A percentile compares a stretch with the other conserved stretches of the same genome.
phyloP scores from a whole-genome alignment of 2,888 invertebrate genomes.

The Netelia inedita region DNA sequence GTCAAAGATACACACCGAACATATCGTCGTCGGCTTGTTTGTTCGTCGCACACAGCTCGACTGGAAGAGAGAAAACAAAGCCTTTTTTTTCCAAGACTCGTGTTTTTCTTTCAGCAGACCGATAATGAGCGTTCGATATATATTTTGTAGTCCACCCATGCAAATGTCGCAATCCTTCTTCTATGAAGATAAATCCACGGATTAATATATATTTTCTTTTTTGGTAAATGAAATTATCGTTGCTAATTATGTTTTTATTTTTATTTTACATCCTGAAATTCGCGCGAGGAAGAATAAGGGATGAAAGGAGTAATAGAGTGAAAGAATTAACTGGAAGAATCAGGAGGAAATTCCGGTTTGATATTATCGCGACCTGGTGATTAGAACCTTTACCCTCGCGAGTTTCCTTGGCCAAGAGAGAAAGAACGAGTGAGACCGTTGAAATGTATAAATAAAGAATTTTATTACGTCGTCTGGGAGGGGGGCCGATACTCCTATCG shows the following conservation, averaged over 20 bases:
- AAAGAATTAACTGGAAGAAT: constrained; percentile 34
- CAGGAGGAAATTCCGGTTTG: constrained; percentile 7
- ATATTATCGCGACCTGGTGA: background rate
- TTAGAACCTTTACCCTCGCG: constrained; percentile 28
- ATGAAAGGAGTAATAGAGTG: background rate
- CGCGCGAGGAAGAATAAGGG: too few relatives aligned
- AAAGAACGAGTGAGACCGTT: constrained; percentile 36
- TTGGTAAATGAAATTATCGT: background rate
- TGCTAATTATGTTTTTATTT: background rate
- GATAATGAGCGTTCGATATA: background rate
- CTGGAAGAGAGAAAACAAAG: constrained; percentile 56
- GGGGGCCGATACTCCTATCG: constrained; percentile 78
- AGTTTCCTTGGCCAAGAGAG: constrained; percentile 9
- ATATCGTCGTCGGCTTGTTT: constrained; percentile 48
- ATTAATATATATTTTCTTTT: too few relatives aligned
- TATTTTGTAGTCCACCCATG: too few relatives aligned
- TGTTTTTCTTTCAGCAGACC: background rate
- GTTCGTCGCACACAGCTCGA: constrained; percentile 55
- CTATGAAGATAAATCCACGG: background rate
- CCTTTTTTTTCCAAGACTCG: background rate
- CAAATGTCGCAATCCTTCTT: background rate
- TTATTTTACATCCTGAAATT: background rate
- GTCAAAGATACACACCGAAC: constrained; percentile 67
- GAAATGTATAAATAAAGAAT: constrained; percentile 74
- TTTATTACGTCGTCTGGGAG: constrained; percentile 71